These are phyloP conservation scores for Geotrupes spiniger DNA, from an alignment of 2,888 invertebrate genomes.

Conservation along the genomic window DNA sequence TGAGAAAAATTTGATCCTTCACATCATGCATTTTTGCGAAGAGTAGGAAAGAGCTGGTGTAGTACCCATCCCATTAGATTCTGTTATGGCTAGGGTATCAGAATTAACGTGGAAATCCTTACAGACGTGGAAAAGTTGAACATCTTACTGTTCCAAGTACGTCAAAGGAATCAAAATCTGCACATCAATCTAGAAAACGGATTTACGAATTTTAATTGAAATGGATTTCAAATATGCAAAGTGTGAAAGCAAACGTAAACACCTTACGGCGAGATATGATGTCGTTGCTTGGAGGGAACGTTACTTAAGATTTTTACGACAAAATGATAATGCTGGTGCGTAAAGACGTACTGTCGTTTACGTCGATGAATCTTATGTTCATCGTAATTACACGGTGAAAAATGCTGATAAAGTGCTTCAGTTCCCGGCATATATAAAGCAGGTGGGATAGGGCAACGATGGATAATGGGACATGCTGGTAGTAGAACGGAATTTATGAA, in stretches of 20 bases:
- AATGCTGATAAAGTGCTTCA: conserved; percentile 4
- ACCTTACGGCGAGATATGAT: neutral
- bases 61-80: too few relatives aligned
- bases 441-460: neutral
- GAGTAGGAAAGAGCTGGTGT: too few relatives aligned
- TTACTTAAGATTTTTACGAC: neutral
- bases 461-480: conserved; percentile 3
- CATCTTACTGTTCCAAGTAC: too few relatives aligned
- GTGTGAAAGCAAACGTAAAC: neutral
- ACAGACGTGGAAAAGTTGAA: too few relatives aligned
- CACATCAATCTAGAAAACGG: too few relatives aligned
- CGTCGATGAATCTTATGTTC: conserved; percentile 5
- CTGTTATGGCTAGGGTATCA: too few relatives aligned
- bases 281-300: neutral
- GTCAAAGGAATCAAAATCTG: too few relatives aligned
- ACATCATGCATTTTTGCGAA: too few relatives aligned
- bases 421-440: neutral
- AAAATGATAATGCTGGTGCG: neutral
- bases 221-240: neutral
- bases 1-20: too few relatives aligned
- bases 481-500: neutral
- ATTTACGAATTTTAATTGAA: too few relatives aligned
- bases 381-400: conserved; percentile 3
- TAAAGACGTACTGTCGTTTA: neutral
- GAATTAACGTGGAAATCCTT: too few relatives aligned